Evolutionary conservation across 2,888 invertebrate species (phyloP).

Genomic region (Callyntrura guangdongensis): DNA sequence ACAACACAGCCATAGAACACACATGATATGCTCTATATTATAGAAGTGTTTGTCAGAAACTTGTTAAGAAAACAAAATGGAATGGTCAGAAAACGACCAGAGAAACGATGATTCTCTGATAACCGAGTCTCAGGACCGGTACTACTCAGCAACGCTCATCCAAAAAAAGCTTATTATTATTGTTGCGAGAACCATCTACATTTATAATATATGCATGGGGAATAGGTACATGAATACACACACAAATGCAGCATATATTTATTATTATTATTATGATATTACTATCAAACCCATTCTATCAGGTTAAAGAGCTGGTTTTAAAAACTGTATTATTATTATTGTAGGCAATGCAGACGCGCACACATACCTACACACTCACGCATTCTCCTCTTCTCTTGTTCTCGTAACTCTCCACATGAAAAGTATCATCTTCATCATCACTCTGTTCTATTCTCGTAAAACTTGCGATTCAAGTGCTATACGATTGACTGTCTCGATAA

Average conservation of each 20-base stretch:
- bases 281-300: neutral
- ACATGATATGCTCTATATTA: slow-evolving; percentile 45
- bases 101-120: slow-evolving; percentile 33
- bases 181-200: neutral
- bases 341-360: neutral
- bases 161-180: slow-evolving; percentile 52
- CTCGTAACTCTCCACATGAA: slow-evolving; percentile 47
- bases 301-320: slow-evolving; percentile 29
- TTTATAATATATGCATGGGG: neutral
- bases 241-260: neutral
- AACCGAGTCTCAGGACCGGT: slow-evolving; percentile 45
- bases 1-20: neutral
- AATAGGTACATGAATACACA: neutral
- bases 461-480: slow-evolving; percentile 70
- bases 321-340: slow-evolving; percentile 30
- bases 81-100: slow-evolving; percentile 28
- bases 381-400: neutral
- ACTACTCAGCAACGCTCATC: slow-evolving; percentile 30
- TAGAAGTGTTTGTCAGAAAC: neutral
- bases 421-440: slow-evolving; percentile 38
- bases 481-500: slow-evolving; percentile 54
- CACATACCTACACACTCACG: neutral
- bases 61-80: slow-evolving; percentile 10
- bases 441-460: slow-evolving; percentile 66
- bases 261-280: neutral